phyloP scores from a whole-genome alignment of 2,113 vertebrate genomes.

The Sylvilagus bachmani region DNA sequence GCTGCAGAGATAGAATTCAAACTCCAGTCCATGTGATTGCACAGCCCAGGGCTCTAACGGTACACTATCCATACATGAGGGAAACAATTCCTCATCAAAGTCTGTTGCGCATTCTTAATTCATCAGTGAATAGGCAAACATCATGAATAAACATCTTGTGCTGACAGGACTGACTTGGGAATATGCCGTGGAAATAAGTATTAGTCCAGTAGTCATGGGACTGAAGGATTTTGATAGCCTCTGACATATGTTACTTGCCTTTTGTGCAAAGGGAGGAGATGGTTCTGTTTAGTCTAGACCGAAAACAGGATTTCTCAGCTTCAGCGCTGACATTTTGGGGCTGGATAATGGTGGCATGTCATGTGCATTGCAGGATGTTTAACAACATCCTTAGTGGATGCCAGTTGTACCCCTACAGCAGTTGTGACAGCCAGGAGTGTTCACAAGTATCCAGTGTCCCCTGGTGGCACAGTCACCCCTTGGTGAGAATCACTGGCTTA shows the following conservation, averaged over 20 bases:
- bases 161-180: not conserved
- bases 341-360: not conserved
- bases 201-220: not conserved
- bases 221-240: not conserved
- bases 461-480: not conserved
- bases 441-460: not conserved
- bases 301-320: not conserved
- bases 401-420: not conserved
- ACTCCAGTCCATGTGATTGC: not conserved
- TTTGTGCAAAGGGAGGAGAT: no score
- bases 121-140: not conserved
- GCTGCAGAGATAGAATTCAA: not conserved
- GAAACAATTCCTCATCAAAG: not conserved
- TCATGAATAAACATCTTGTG: not conserved
- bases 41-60: not conserved
- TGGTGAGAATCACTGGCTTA: not conserved
- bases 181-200: not conserved
- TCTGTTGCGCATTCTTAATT: not conserved
- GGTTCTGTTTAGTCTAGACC: not conserved
- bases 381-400: not conserved
- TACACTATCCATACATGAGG: not conserved
- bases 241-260: not conserved
- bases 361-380: not conserved
- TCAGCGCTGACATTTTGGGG: not conserved
- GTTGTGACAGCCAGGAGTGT: not conserved